Evolutionary conservation across 92 coral and sea anemone genomes (phyloP).

Genomic region (Paragorgia papillata): DNA sequence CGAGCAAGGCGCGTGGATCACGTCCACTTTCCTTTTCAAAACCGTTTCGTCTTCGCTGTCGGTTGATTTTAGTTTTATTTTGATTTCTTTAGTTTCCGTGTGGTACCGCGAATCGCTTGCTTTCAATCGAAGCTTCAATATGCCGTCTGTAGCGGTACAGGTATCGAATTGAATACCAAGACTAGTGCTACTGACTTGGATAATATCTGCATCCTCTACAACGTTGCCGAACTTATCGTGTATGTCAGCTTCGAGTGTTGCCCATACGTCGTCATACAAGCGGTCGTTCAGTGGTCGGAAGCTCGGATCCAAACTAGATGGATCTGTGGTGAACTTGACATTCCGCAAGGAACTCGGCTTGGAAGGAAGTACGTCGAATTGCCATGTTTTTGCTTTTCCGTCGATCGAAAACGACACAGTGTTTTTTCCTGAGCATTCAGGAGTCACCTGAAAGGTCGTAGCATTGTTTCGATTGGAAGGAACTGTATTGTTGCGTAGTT

Average conservation of each 20-base stretch:
- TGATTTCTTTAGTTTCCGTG: neutral
- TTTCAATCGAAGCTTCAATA: slow-evolving; percentile 4
- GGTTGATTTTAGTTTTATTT: neutral
- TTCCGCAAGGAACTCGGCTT: neutral
- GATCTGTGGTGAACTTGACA: slow-evolving; percentile 8
- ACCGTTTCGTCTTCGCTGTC: neutral
- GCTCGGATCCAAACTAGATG: slow-evolving; percentile 14
- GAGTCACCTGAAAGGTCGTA: no score
- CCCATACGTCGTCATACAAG: slow-evolving; percentile 24
- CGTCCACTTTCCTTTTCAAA: neutral
- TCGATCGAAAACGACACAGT: no score
- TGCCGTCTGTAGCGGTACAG: neutral
- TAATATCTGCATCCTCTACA: neutral
- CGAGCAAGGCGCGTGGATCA: slow-evolving; percentile 16
- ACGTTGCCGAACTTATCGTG: neutral
- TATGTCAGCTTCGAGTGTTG: slow-evolving; percentile 1
- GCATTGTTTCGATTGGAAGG: no score
- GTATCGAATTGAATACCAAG: neutral
- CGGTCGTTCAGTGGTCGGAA: neutral
- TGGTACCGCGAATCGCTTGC: neutral
- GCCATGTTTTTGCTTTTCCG: no score
- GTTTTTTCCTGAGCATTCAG: no score
- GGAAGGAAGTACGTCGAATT: no score
- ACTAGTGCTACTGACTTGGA: neutral
- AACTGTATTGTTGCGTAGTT: no score